Evolutionary conservation across 2,113 vertebrate genomes (phyloP).

Genomic region (Antigone vipio): DNA sequence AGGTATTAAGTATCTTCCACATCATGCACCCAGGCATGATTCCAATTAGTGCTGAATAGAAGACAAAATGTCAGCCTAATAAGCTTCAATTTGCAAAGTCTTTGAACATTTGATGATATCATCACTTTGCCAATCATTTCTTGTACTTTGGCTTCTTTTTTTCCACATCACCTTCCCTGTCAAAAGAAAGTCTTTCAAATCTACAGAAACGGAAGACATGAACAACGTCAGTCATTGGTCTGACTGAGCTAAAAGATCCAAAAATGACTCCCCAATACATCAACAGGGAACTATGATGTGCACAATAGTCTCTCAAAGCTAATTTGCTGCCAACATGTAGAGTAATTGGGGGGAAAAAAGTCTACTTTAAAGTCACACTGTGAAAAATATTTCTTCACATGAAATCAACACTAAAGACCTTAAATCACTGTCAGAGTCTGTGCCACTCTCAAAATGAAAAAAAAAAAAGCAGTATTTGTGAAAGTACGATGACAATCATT

Average conservation of each 20-base stretch:
- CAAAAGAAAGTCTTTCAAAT: conserved; percentile 61
- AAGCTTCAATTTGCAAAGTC: conserved; percentile 70
- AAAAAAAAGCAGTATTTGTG: not conserved
- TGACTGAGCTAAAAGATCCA: conserved; percentile 46
- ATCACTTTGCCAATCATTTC: conserved; percentile 78
- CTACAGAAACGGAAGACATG: conserved; percentile 24
- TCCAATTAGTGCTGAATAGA: conserved; percentile 69
- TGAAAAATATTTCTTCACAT: conserved; percentile 16
- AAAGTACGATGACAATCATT: not conserved
- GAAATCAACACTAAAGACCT: conserved; percentile 26
- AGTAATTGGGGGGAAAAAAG: conserved; percentile 27
- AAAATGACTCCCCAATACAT: conserved; percentile 41
- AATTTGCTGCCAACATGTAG: conserved; percentile 60
- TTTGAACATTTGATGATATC: conserved; percentile 81
- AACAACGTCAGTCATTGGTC: conserved; percentile 33
- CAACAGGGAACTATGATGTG: conserved; percentile 17
- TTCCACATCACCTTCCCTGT: conserved; percentile 56
- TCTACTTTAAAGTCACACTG: conserved; percentile 52
- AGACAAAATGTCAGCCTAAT: conserved; percentile 70
- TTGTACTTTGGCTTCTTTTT: conserved; percentile 46
- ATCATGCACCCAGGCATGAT: conserved; percentile 62
- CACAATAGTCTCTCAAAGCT: conserved; percentile 50
- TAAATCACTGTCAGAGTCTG: conserved; percentile 38
- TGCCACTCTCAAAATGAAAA: not conserved
- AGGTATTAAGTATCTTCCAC: conserved; percentile 59